Evolutionary conservation across 2,797 vertebrate genomes (phyloP), one percentile per base, ranked within the genome.

Genomic region (Columba guinea): DNA sequence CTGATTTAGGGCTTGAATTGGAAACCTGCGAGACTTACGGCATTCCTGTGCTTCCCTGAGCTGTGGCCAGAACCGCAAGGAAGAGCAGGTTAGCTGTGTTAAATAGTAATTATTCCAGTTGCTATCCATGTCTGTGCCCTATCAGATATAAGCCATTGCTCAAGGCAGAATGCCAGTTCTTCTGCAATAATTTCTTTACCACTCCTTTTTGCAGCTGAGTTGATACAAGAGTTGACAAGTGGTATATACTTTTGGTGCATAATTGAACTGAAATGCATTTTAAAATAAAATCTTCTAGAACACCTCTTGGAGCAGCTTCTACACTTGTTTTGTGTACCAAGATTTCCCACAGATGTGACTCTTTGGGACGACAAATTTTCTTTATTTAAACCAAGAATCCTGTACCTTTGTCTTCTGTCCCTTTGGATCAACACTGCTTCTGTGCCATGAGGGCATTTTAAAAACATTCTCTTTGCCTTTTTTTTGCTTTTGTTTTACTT

Each of bases 161-260:
- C 67, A 55, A 84, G 94, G 88, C 69, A 81, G 71, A 37, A 80
- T 34, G 14, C 28, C 3, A 0, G 30, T 37, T 92, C 65, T 39
- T 60, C 83, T 69, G 59, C 65, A 59, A 32, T 78, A 71, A 75
- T 68, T 91, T 28, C 85, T 90, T 37, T 32, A 16, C 73, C 26
- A 24, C n/a, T 78, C 23, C 56, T 19, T 2, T 84, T 84, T 28
- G 67, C 88, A 90, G 83, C 65, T 79, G 80, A 90, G 55, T 16
- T 79, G 55, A 48, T 65, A 88, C 34, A 23, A 26, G 56, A 89
- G 77, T 44, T 96, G 89, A 89, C 74, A 82, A 84, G 80, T 44
- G 52, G 37, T 83, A 56, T n/a, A 51, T 51, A 34, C 41, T 87
- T 75, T 68, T 59, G 63, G 75, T 64, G 18, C 27, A 6, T 51